Evolutionary conservation across 2,797 vertebrate species (phyloP).

Genomic region (Numenius phaeopus): DNA sequence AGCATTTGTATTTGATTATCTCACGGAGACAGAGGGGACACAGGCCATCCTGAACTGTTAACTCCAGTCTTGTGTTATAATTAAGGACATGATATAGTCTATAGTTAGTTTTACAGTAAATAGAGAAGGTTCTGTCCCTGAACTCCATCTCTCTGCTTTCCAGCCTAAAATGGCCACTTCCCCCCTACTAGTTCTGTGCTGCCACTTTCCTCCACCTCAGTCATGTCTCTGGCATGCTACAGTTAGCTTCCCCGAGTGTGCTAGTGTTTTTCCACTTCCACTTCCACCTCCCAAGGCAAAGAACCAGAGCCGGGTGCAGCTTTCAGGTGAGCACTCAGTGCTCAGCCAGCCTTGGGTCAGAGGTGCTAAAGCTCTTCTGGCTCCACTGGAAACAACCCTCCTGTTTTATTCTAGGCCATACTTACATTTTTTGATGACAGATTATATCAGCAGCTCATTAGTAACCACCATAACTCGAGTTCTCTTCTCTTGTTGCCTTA

Average conservation of each 20-base stretch:
- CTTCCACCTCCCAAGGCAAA: neutral
- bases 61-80: neutral
- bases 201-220: neutral
- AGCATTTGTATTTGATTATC: neutral
- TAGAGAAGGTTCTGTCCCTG: neutral
- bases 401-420: neutral
- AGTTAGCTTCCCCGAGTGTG: neutral
- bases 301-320: neutral
- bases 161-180: neutral
- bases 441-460: neutral
- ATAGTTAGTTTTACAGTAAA: neutral
- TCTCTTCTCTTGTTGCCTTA: neutral
- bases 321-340: neutral
- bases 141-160: neutral
- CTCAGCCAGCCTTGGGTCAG: neutral
- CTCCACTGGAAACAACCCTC: neutral
- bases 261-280: neutral
- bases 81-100: neutral
- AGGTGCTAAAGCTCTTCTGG: neutral
- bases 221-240: neutral
- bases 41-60: neutral
- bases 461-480: neutral
- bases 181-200: neutral
- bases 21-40: neutral
- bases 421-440: neutral